Evolutionary conservation across 2,888 invertebrate species (phyloP).

Genomic region (Meloe dianella): DNA sequence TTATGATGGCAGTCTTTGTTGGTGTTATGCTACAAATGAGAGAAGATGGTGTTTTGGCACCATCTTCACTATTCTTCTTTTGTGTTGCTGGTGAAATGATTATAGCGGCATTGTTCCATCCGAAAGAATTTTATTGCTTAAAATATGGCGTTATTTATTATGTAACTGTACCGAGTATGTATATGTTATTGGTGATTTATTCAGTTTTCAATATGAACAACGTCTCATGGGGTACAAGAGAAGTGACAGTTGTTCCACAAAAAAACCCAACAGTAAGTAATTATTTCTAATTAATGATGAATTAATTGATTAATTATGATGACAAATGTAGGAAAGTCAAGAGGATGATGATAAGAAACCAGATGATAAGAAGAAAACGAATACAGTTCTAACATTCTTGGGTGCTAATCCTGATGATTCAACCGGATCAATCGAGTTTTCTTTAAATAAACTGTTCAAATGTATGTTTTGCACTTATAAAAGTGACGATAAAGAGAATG

Average conservation of each 20-base stretch:
- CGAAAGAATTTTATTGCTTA: conserved; percentile 79
- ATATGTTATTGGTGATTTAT: conserved; percentile 89
- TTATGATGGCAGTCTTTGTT: conserved; percentile 87
- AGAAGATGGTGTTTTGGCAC: conserved; percentile 80
- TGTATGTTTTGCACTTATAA: conserved; percentile 63
- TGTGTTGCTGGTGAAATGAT: conserved; percentile 72
- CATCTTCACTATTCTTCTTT: conserved; percentile 85
- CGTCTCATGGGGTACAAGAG: conserved; percentile 94
- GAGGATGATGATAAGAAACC: conserved; percentile 73
- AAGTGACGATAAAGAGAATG: conserved; percentile 56
- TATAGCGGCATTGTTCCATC: conserved; percentile 74
- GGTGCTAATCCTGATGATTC: conserved; percentile 47
- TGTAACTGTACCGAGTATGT: conserved; percentile 93
- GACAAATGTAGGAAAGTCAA: conserved; percentile 74
- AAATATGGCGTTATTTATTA: conserved; percentile 80
- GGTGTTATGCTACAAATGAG: conserved; percentile 80
- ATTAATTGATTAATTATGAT: conserved; percentile 66
- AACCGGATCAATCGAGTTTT: conserved; percentile 63
- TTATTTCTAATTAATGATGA: background rate
- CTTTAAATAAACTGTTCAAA: conserved; percentile 63
- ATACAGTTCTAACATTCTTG: conserved; percentile 54
- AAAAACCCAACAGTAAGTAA: conserved; percentile 35
- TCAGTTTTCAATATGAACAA: conserved; percentile 92
- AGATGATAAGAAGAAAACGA: conserved; percentile 60
- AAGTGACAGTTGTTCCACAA: conserved; percentile 62